Conservation (phyloP, 2,797 vertebrate genomes). For the Hippoglossus hippoglossus region DNA sequence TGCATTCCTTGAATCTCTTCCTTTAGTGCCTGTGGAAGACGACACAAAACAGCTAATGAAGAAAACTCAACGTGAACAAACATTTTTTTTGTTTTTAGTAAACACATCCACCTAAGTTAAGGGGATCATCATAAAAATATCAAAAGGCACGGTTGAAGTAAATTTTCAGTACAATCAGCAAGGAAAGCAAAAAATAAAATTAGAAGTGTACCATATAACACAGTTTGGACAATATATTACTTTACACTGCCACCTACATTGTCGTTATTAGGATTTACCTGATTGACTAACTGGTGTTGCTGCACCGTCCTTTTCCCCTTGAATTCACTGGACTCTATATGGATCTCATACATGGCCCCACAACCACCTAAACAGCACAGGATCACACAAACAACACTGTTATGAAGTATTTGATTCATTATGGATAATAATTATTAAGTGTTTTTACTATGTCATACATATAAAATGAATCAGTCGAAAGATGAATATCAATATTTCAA, state of each 20-base stretch:
- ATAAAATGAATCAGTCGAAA: too few species aligned
- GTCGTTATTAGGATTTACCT: slow-evolving; percentile 81
- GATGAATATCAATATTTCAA: too few species aligned
- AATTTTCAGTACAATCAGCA: not conserved
- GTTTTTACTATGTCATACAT: too few species aligned
- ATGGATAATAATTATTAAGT: too few species aligned
- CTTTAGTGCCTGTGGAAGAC: slow-evolving; percentile 82
- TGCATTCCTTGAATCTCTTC: slow-evolving; percentile 89
- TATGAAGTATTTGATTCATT: not conserved
- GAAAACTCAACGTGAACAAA: not conserved
- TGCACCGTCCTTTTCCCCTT: slow-evolving; percentile 91
- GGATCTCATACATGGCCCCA: slow-evolving; percentile 97
- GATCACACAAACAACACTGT: slow-evolving; percentile 18
- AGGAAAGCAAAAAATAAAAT: too few species aligned
- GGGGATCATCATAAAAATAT: not conserved
- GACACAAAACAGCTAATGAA: slow-evolving; percentile 34
- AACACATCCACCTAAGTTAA: not conserved
- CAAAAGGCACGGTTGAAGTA: not conserved
- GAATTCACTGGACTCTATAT: slow-evolving; percentile 95
- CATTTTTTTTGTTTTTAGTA: not conserved
- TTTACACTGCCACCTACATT: not conserved
- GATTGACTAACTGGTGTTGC: slow-evolving; percentile 95
- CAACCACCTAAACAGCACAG: slow-evolving; percentile 87
- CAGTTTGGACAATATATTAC: not conserved
- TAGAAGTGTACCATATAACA: not conserved